A percentile compares a stretch with the other conserved stretches of the same genome.
Conservation (phyloP, 2,888 invertebrate species). For the Crematogaster levior region DNA sequence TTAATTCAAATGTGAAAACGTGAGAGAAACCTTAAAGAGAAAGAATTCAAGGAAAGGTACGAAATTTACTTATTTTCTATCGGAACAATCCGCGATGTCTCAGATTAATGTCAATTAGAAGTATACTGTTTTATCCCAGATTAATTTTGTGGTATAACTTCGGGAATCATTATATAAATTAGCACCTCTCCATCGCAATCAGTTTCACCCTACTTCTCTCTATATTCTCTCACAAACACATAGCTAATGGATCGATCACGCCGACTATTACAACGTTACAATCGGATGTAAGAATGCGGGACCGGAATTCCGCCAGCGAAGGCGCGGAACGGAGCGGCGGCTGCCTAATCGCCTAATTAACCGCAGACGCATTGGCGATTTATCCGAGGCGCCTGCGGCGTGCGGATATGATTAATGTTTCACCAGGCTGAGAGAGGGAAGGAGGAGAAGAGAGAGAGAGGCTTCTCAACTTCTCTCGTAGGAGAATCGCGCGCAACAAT, state of each 20-base stretch:
- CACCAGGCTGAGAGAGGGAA: not conserved
- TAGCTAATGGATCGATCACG: conserved; percentile 25
- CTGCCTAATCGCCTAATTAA: conserved; percentile 51
- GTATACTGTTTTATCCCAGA: not conserved
- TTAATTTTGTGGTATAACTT: not conserved
- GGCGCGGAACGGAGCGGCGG: conserved; percentile 1
- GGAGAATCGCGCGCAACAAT: conserved; percentile 53
- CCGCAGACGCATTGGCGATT: conserved; percentile 43
- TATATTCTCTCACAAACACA: not conserved
- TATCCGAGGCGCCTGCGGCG: conserved; percentile 10
- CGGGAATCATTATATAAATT: not conserved
- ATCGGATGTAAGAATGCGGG: conserved; percentile 32
- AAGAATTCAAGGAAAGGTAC: not conserved
- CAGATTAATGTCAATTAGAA: not conserved
- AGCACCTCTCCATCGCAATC: not conserved
- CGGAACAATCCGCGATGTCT: not conserved
- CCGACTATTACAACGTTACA: conserved; percentile 31
- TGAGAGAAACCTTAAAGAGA: not conserved
- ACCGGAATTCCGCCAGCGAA: conserved; percentile 26
- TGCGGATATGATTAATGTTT: conserved; percentile 50
- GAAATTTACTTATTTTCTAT: not conserved
- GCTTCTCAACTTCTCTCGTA: conserved; percentile 14
- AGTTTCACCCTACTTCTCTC: not conserved
- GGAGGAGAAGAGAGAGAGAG: not conserved
- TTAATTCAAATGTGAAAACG: not conserved